Evolutionary conservation across 2,888 invertebrate genomes (phyloP).

Genomic region (Mylabris sibirica): DNA sequence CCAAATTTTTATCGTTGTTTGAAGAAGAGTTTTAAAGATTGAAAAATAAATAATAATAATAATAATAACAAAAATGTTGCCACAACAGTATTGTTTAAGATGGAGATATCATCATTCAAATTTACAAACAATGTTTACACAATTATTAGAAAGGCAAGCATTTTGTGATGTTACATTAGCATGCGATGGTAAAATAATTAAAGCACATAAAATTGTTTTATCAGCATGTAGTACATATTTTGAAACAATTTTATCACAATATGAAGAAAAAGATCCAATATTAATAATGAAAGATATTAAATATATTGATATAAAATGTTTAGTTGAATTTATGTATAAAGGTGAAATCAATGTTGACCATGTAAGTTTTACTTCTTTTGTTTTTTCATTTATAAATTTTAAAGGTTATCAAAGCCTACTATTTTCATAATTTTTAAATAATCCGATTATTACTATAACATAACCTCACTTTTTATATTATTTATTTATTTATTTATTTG

Average conservation of each 20-base stretch:
- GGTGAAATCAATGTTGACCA: slow-evolving; percentile 95
- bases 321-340: slow-evolving; percentile 95
- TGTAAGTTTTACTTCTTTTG: slow-evolving; percentile 66
- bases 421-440: not conserved
- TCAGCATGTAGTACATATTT: slow-evolving; percentile 94
- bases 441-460: not conserved
- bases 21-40: not conserved
- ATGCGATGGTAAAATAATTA: slow-evolving; percentile 81
- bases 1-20: slow-evolving; percentile 33
- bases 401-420: not conserved
- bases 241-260: slow-evolving; percentile 83
- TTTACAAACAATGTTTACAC: slow-evolving; percentile 88
- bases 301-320: slow-evolving; percentile 86
- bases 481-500: slow-evolving; percentile 24
- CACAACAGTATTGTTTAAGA: slow-evolving; percentile 89
- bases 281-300: slow-evolving; percentile 90
- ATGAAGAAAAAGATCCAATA: slow-evolving; percentile 81
- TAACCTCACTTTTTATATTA: slow-evolving; percentile 3
- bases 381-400: not conserved
- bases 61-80: slow-evolving; percentile 71
- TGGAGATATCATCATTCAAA: slow-evolving; percentile 95
- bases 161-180: slow-evolving; percentile 92
- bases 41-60: too few relatives aligned
- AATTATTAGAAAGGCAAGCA: slow-evolving; percentile 83
- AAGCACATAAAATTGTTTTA: slow-evolving; percentile 85